Conservation (phyloP, 2,113 vertebrate species). For the Phrynosoma blainvillii region DNA sequence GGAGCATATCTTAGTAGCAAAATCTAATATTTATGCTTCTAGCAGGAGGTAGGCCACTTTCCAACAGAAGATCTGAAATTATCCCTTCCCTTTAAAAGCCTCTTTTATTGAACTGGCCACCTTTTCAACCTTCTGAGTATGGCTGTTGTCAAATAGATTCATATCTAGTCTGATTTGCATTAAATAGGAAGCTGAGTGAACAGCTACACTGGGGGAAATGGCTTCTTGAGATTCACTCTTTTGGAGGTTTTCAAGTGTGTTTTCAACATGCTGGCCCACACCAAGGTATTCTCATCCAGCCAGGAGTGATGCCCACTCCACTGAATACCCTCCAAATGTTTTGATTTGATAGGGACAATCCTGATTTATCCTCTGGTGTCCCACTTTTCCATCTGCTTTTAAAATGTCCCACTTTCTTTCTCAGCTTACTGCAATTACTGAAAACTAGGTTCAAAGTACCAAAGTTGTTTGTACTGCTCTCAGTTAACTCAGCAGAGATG, state of each 20-base stretch:
- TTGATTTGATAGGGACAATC: too few relatives aligned
- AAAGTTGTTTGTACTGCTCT: too few relatives aligned
- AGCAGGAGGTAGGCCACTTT: constrained; percentile 17
- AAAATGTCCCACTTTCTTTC: too few relatives aligned
- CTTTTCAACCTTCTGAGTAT: constrained; percentile 14
- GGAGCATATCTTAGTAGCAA: constrained; percentile 32
- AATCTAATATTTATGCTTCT: constrained; percentile 39
- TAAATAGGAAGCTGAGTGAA: background rate
- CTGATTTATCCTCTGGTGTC: too few relatives aligned
- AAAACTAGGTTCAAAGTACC: too few relatives aligned
- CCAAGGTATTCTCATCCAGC: too few relatives aligned
- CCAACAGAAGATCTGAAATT: constrained; percentile 7
- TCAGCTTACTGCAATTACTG: too few relatives aligned
- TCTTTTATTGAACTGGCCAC: constrained; percentile 18
- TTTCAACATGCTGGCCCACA: too few relatives aligned
- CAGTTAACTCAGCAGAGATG: too few relatives aligned
- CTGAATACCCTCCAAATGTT: too few relatives aligned
- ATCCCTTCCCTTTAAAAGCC: constrained; percentile 37
- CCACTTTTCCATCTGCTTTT: too few relatives aligned
- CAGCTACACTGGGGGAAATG: background rate
- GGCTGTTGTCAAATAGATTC: constrained; percentile 36
- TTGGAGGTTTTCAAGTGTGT: background rate
- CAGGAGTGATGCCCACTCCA: too few relatives aligned
- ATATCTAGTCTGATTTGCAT: background rate
- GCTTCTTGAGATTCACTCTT: background rate